Base-by-base conservation (phyloP, 2,797 vertebrate species). In the Oceanodroma leucorhoa region DNA sequence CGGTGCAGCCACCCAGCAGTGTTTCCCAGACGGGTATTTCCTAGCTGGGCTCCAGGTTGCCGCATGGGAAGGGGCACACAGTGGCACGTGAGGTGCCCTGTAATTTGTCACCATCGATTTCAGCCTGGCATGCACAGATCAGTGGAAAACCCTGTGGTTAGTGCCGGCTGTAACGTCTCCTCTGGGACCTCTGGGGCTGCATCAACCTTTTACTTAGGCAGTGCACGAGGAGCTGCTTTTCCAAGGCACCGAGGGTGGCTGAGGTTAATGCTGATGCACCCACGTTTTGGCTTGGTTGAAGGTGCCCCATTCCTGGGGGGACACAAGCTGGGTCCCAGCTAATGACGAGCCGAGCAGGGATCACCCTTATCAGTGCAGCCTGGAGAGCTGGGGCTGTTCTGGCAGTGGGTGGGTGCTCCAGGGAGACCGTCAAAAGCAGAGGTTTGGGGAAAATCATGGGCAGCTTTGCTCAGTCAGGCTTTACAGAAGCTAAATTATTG, bases 31-130 rank as follows among this genome's bases (percentile, higher is more conserved):
- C 0, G 2, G 60, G 32, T 41, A 15, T 67, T 77, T 77, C 54
- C 69, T 26, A 24, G 11, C 29, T 16, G 32, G 36, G 57, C 23
- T 79, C 40, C 24, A 8, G 46, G 23, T 58, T 76, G 66, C 2
- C 14, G 58, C 23, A 34, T 1, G 3, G 51, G 34, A 66, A 13
- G 34, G 46, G 60, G 38, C n/a, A 45, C 4, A 1, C 0, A 8
- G 46, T 45, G 65, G 30, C n/a, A 46, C 1, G 1, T 4, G 50
- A 72, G 41, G 20, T 62, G 55, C 8, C 36, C 19, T 27, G 30
- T 4, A 34, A 9, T 38, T 60, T 51, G 57, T 86, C 81, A 41
- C 65, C 53, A 21, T 19, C 1, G 1, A 11, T 43, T 66, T 54
- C 71, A 75, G 30, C 30, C 21, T 11, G 26, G 61, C n/a, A 5